Percentiles rank a stretch among this genome's conserved stretches.
Conservation (phyloP, 2,113 vertebrate genomes). For the Dipodomys stephensi region DNA sequence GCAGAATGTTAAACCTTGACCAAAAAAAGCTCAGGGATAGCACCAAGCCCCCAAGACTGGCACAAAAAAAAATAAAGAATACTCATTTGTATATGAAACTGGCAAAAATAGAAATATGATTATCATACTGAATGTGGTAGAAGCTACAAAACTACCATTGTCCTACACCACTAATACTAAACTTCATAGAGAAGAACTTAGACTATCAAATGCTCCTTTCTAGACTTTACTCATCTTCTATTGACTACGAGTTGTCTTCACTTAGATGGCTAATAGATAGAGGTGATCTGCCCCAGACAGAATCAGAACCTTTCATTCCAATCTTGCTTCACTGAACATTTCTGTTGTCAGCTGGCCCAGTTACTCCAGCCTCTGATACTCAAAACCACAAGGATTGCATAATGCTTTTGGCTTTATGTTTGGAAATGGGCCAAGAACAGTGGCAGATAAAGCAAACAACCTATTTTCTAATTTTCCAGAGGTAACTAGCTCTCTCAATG, state of each 20-base stretch:
- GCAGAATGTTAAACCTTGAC: too few species aligned
- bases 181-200: not conserved
- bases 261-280: not conserved
- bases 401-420: not conserved
- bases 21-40: too few species aligned
- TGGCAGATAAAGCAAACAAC: not conserved
- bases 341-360: not conserved
- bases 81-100: not conserved
- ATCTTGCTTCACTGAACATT: not conserved
- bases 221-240: not conserved
- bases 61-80: not conserved
- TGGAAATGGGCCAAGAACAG: not conserved
- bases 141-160: not conserved
- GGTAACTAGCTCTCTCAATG: not conserved
- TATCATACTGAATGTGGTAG: not conserved
- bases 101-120: not conserved
- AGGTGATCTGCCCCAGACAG: too few species aligned
- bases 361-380: not conserved
- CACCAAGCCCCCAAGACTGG: too few species aligned
- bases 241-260: not conserved
- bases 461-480: not conserved
- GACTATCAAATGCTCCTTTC: not conserved
- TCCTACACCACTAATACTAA: not conserved
- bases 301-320: not conserved
- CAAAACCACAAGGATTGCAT: not conserved